These are phyloP conservation scores for Macroglossus sobrinus DNA, from an alignment of 2,113 vertebrate species.

Conservation along the genomic window DNA sequence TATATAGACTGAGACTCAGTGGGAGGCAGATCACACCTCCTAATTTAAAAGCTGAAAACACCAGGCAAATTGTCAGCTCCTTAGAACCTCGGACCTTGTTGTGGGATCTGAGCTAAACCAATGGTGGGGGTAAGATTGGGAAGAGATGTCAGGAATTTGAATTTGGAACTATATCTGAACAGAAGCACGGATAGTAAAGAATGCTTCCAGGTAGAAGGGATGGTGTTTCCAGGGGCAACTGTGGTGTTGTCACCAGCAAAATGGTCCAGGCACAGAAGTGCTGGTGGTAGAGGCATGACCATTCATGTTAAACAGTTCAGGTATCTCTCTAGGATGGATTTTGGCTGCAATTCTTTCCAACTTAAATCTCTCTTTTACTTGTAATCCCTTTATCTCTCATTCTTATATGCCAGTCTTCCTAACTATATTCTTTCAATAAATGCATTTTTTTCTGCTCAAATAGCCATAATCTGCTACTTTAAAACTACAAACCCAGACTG, in stretches of 20 bases:
- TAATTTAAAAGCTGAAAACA: background rate
- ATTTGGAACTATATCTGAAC: background rate
- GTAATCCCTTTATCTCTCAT: background rate
- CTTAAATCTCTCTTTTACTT: background rate
- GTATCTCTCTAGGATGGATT: background rate
- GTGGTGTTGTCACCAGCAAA: background rate
- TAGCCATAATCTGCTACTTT: background rate
- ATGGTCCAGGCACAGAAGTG: accelerated
- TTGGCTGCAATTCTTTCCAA: background rate
- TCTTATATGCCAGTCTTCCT: background rate
- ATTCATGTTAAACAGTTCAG: too few relatives aligned
- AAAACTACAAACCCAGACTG: background rate
- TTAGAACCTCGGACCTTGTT: background rate
- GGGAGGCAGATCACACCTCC: background rate
- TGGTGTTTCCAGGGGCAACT: background rate
- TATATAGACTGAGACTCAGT: background rate
- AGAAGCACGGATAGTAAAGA: background rate
- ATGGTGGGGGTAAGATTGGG: too few relatives aligned
- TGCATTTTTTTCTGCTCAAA: background rate
- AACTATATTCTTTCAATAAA: background rate
- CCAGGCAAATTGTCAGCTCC: background rate
- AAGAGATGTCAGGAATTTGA: background rate
- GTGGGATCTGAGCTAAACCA: background rate
- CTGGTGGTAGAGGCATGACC: background rate
- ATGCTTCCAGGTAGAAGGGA: background rate